Base-by-base conservation (phyloP, 2,888 invertebrate genomes). In the Yponomeuta malinellus region DNA sequence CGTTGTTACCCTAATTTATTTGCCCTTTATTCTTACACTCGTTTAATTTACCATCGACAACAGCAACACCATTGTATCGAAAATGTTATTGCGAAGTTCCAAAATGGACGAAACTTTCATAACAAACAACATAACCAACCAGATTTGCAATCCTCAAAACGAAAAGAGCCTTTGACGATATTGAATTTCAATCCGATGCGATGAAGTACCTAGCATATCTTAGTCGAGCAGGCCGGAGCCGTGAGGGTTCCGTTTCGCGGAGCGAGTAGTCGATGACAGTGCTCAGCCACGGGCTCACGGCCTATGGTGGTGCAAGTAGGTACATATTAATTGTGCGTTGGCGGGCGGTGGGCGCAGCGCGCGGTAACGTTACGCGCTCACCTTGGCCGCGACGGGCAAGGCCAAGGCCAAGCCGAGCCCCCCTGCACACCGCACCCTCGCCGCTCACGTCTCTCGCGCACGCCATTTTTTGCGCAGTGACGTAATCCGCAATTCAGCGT, bases 401-500 rank as follows among this genome's bases (percentile, higher is more conserved):
- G 87, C 90, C 90, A 91, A 90, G 90, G 90, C 90, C 90, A 90
- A 90, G 90, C 83, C 88, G 84, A 77, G 76, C 81, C 78, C 68
- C 74, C 73, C 70, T 23, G 71, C 71, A 74, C 72, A 73, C 75
- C 72, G 71, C 74, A 76, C 74, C 75, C 75, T 75, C 75, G 75
- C 75, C 75, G 72, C 65, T 73, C 72, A 72, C 76, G 73, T 59
- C 52, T 59, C 15, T 59, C 52, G 84, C 83, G 85, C 86, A 85
- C 83, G 82, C 83, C 78, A 81, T 86, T 89, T 90, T 90, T 90
- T 90, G 88, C 86, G 82, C 84, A 83, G 83, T 91, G 91, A 91
- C 90, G 90, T 91, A 90, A 90, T 88, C 85, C 81, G 83, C 86
- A 87, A 86, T 90, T 90, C 86, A 88, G 89, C 88, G 87, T 84